These are phyloP conservation scores for Prunella strophiata DNA, from an alignment of 2,797 vertebrate species.

Conservation along the genomic window DNA sequence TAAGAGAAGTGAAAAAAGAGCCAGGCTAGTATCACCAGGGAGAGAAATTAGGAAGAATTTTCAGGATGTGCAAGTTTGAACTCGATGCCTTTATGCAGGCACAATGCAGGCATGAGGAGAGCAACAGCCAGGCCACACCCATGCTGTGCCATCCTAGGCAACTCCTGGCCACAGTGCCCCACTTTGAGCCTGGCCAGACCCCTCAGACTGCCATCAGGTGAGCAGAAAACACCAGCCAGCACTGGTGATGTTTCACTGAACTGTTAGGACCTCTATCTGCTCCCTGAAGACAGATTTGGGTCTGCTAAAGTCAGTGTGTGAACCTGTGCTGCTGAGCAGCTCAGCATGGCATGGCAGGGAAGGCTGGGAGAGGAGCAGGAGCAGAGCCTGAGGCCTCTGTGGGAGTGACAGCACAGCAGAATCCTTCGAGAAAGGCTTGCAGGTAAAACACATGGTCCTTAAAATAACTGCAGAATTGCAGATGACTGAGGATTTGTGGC, in stretches of 20 bases:
- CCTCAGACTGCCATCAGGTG: neutral
- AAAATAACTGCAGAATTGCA: neutral
- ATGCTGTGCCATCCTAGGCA: neutral
- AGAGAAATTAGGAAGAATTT: neutral
- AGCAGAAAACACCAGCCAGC: neutral
- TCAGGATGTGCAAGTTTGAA: neutral
- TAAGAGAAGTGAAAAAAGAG: neutral
- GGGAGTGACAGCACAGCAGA: neutral
- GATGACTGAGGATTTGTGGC: neutral
- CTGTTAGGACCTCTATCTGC: neutral
- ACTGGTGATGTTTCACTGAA: neutral
- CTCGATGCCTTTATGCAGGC: neutral
- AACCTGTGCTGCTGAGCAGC: neutral
- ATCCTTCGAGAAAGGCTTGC: neutral
- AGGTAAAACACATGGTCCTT: neutral
- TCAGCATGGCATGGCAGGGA: accelerated
- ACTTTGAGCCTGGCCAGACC: neutral
- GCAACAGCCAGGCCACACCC: neutral
- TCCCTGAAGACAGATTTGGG: neutral
- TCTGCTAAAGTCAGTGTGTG: neutral
- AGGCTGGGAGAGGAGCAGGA: neutral
- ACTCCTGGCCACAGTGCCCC: neutral
- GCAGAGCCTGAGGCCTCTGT: neutral
- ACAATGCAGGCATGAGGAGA: neutral
- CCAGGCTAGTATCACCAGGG: neutral